Conservation (phyloP, 2,797 vertebrate genomes). For the Poliocrania exsul region DNA sequence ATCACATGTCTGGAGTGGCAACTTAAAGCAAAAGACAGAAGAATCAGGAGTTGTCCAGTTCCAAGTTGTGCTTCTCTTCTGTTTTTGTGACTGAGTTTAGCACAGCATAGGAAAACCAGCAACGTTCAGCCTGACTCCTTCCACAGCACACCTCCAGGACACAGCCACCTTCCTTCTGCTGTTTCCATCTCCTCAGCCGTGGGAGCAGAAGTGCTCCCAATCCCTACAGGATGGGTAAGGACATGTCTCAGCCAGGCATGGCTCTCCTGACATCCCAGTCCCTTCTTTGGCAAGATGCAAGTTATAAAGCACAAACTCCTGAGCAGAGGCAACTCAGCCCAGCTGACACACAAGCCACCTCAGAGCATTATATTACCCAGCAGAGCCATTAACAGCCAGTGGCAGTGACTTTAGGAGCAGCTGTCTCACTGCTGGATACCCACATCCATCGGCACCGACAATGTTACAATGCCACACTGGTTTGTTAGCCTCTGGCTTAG, state of each 20-base stretch:
- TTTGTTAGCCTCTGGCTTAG: neutral
- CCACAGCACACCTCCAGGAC: no score
- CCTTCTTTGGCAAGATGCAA: neutral
- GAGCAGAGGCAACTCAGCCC: neutral
- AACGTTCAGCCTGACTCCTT: neutral
- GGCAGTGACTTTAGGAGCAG: neutral
- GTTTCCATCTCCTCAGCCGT: neutral
- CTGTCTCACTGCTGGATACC: neutral
- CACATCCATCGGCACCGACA: accelerated
- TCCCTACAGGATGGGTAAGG: neutral
- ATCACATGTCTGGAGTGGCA: neutral
- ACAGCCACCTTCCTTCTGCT: neutral
- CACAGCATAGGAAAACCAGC: neutral
- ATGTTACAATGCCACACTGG: neutral
- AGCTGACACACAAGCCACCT: neutral
- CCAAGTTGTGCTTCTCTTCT: neutral
- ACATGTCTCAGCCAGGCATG: accelerated
- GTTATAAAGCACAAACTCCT: neutral
- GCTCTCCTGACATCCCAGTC: neutral
- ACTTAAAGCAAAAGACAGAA: neutral
- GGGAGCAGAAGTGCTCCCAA: neutral
- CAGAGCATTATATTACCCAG: neutral
- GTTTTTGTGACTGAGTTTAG: neutral
- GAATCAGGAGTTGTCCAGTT: neutral
- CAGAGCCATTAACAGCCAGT: neutral